Percentiles rank a stretch among this genome's conserved stretches.
Evolutionary conservation across 1,140 invertebrate genomes (phyloP).

Genomic region (Drosophila watanabei): DNA sequence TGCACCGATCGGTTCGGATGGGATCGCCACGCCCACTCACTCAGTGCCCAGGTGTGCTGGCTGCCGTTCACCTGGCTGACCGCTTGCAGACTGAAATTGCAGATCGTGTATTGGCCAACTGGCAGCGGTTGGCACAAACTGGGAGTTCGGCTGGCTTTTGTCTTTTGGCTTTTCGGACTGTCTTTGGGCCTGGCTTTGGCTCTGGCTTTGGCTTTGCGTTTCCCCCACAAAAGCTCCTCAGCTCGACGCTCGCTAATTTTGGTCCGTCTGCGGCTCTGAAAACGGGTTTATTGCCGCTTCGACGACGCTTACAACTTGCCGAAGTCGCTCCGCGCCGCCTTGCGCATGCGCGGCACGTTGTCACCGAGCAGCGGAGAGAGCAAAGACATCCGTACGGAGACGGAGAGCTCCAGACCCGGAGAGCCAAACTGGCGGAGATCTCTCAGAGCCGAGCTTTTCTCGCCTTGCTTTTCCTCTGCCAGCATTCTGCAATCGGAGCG

Average conservation of each 20-base stretch:
- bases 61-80: conserved; percentile 83
- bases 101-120: conserved; percentile 81
- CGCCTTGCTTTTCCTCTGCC: conserved; percentile 51
- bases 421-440: conserved; percentile 3
- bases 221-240: conserved; percentile 53
- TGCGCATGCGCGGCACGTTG: conserved; percentile 68
- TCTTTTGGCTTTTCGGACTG: conserved; percentile 46
- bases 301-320: conserved; percentile 22
- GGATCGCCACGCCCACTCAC: conserved; percentile 70
- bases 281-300: conserved; percentile 77
- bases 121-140: conserved; percentile 69
- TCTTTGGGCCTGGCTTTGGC: conserved; percentile 23
- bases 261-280: conserved; percentile 53
- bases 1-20: conserved; percentile 44
- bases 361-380: conserved; percentile 13
- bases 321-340: conserved; percentile 34
- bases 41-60: conserved; percentile 67
- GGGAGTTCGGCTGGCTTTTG: conserved; percentile 53
- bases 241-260: conserved; percentile 69
- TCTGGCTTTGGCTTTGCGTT: conserved; percentile 18
- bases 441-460: conserved; percentile 36
- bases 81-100: conserved; percentile 85
- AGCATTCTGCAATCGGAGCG: conserved; percentile 64
- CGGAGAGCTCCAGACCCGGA: conserved; percentile 11
- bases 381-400: conserved; percentile 5